Evolutionary conservation across 2,113 vertebrate species (phyloP), one percentile per base, ranked within the genome.

Genomic region (Lepisosteus osseus): DNA sequence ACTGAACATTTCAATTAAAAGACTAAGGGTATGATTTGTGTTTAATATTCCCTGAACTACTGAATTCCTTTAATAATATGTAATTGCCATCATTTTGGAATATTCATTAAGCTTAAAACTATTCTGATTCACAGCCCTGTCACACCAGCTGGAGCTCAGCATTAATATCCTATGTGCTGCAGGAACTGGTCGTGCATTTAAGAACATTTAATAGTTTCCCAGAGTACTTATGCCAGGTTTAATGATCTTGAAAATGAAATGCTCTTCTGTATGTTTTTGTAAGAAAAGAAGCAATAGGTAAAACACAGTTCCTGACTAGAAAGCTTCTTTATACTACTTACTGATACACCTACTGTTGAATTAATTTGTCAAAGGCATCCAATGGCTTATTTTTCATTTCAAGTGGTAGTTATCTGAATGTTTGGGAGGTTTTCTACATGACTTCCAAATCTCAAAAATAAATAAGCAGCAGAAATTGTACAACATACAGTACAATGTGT

Each of bases 41-140:
- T 51, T 63, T 42, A 71, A 62, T 56, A 71, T 61, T 71, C 51
- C 8, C 41, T 59, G 8, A 13, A 13, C 9, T n/a, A 7, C 68
- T 71, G 61, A 71, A 15, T 71, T 56, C 43, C n/a, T 54, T 9
- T 7, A 45, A 54, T 68, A 61, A 43, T 62, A 29, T 57, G 61
- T 40, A 12, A 61, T 40, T n/a, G 59, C 29, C 40, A 43, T 57
- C 14, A 40, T 42, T 68, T 69, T 9, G 11, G 45, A n/a, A 69
- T 68, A 55, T 63, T 61, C 59, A 68, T 66, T 8, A 15, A 13
- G 43, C 40, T 69, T 62, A 57, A 51, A 73, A 73, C 68, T 68
- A 62, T 41, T 41, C 57, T 42, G 43, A 61, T 73, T 54, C 54
- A 68, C 14, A 69, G 57, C 57, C 56, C 11, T 63, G 56, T 29